phyloP scores from a whole-genome alignment of 2,113 vertebrate genomes.

The Aspidoscelis tigris region DNA sequence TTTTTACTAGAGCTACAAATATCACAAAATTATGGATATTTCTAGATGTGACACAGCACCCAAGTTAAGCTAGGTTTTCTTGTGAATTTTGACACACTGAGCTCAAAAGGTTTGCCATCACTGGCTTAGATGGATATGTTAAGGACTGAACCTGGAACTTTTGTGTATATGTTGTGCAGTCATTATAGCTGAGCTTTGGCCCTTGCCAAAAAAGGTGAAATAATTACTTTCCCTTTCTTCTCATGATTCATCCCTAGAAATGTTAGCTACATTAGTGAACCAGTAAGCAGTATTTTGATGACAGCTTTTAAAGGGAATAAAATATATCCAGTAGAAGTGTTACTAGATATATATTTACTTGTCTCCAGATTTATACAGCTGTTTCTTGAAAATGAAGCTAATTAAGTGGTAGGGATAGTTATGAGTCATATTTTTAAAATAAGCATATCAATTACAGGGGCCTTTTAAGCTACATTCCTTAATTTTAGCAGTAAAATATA shows the following conservation, averaged over 20 bases:
- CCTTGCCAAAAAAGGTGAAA: no score
- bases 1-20: no score
- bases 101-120: no score
- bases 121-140: no score
- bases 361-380: slow-evolving; percentile 36
- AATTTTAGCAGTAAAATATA: slow-evolving; percentile 29
- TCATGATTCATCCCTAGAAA: background rate
- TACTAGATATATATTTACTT: slow-evolving; percentile 17
- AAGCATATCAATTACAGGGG: slow-evolving; percentile 5
- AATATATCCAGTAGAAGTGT: background rate
- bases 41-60: no score
- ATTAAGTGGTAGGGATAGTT: slow-evolving; percentile 23
- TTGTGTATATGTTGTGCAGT: no score
- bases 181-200: no score
- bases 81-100: no score
- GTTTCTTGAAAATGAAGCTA: slow-evolving; percentile 31
- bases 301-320: background rate
- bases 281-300: background rate
- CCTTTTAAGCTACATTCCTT: slow-evolving; percentile 26
- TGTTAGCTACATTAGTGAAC: background rate
- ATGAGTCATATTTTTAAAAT: slow-evolving; percentile 15
- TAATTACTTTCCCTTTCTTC: background rate
- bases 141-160: no score
- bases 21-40: no score
- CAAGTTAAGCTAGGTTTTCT: no score